Evolutionary conservation across 2,888 invertebrate species (phyloP).

Genomic region (Megastigmus dorsalis): DNA sequence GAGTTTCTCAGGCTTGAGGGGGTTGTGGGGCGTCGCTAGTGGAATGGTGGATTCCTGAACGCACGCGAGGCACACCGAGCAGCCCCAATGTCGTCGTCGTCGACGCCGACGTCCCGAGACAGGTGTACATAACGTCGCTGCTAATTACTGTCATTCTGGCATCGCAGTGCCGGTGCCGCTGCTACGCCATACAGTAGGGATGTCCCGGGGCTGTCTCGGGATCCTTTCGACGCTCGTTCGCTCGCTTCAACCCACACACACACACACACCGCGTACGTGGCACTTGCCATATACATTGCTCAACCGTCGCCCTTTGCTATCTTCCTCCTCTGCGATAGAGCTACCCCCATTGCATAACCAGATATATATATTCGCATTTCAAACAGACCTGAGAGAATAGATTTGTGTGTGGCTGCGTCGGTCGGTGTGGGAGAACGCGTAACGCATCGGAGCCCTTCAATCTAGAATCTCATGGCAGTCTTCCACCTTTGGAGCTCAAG

Average conservation of each 20-base stretch:
- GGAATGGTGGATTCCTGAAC: neutral
- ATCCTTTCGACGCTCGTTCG: neutral
- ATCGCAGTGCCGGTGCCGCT: conserved; percentile 1
- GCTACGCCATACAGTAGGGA: neutral
- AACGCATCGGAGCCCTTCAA: neutral
- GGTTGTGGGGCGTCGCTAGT: neutral
- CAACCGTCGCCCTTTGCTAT: neutral
- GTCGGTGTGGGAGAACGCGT: too few species aligned
- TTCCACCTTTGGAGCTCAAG: conserved; percentile 15
- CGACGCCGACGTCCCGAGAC: conserved; percentile 37
- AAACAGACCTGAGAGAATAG: too few species aligned
- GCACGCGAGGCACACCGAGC: neutral
- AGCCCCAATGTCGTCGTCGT: too few species aligned
- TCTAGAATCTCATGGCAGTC: neutral
- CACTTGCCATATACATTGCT: conserved; percentile 19
- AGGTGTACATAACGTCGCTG: conserved; percentile 55
- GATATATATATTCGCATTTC: conserved; percentile 23
- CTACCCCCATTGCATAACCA: conserved; percentile 13
- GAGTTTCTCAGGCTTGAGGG: neutral
- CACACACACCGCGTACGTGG: too few species aligned
- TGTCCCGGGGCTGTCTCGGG: conserved; percentile 23
- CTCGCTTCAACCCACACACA: conserved; percentile 8
- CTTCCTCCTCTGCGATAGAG: too few species aligned
- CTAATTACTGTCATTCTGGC: conserved; percentile 55
- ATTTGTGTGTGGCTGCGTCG: conserved; percentile 4